Evolutionary conservation across 2,888 invertebrate genomes (phyloP), one percentile per base, ranked within the genome.

Genomic region (Perizoma affinitatum): DNA sequence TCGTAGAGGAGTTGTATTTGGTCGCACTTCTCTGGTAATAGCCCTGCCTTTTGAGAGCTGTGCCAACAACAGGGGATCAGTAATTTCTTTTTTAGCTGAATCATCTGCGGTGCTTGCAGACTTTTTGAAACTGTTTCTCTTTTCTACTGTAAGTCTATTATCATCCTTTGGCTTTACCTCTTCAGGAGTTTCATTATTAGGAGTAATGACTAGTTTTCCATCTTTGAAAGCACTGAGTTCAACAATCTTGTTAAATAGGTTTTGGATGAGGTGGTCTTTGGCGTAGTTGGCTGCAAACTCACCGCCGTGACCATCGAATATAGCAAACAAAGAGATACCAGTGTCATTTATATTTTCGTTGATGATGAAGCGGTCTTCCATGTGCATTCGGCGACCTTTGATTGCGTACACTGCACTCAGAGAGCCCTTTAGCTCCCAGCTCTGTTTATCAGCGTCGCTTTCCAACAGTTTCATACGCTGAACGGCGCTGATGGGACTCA

Each of bases 271-370:
- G 72, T 97, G 96, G 73, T 98, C 97, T 82, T 96, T 96, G 54
- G 97, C 97, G 90, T 96, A 98, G 81, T 98, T 97, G 22, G 98
- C 98, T 54, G 98, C 98, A 92, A 97, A 97, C 91, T 98, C 97
- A 44, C 98, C 98, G 53, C 98, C 98, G 84, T 98, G 98, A 0
- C 98, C 98, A 89, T 98, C 98, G 84, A 98, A 98, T 70, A 98
- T 96, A 47, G 98, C 98, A 89, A 97, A 98, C 61, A 98, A 91
- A 22, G 97, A 96, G 55, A 98, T 95, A 33, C 96, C 97, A 22
- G 97, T 97, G 71, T 95, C 95, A 82, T 96, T 96, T 55, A 97
- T 95, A 79, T 97, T 96, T 84, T 96, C 96, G 70, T 97, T 96
- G 54, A 98, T 95, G 58, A 97, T 97, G 85, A 97, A 98, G 78